Percentiles rank a stretch among this genome's conserved stretches.
Conservation (phyloP, 2,888 invertebrate species). For the Pyrgus malvae region DNA sequence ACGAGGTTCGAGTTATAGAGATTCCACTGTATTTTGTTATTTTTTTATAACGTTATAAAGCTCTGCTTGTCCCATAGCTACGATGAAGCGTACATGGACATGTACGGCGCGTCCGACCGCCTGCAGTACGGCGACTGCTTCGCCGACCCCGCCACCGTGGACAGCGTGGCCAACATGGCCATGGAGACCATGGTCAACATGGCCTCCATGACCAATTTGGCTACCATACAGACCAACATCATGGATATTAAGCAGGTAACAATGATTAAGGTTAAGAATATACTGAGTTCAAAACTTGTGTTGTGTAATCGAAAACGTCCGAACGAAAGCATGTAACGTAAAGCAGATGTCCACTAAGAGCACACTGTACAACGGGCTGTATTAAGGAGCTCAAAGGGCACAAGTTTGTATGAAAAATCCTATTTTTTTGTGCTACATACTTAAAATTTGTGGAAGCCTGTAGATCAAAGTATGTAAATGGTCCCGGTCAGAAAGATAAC, state of each 20-base stretch:
- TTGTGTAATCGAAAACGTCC: too few relatives aligned
- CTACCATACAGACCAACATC: constrained; percentile 13
- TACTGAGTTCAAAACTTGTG: not conserved
- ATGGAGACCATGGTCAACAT: not conserved
- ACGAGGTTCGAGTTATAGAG: too few relatives aligned
- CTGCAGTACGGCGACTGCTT: constrained; percentile 75
- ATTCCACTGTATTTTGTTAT: too few relatives aligned
- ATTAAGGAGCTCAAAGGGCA: too few relatives aligned
- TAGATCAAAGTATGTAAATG: too few relatives aligned
- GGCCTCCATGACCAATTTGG: not conserved
- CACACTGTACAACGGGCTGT: too few relatives aligned
- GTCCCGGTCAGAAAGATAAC: too few relatives aligned
- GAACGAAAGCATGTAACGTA: too few relatives aligned
- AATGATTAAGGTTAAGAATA: not conserved
- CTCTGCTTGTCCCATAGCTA: constrained; percentile 54
- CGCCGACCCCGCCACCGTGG: constrained; percentile 30
- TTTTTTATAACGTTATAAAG: not conserved
- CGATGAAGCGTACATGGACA: constrained; percentile 73
- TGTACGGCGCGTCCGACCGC: constrained; percentile 69
- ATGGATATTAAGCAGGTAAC: not conserved
- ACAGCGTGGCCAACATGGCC: not conserved
- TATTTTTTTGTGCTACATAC: too few relatives aligned
- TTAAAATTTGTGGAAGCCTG: too few relatives aligned
- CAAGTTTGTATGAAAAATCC: too few relatives aligned
- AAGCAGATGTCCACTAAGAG: too few relatives aligned